Conservation (phyloP, 2,797 vertebrate genomes). For the Malurus leucopterus region DNA sequence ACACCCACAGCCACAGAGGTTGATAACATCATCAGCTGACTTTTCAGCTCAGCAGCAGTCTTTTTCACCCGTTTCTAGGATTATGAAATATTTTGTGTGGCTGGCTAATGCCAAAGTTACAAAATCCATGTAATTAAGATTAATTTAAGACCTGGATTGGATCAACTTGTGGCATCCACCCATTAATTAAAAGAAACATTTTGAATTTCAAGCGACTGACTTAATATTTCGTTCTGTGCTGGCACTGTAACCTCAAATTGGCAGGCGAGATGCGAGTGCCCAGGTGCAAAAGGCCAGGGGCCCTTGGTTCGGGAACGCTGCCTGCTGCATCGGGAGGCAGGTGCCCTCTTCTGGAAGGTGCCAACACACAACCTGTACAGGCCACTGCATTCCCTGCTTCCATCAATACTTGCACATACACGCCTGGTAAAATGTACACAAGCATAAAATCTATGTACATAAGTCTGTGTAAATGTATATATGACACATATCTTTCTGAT, state of each 20-base stretch:
- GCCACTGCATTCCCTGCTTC: neutral
- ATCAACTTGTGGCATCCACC: slow-evolving; percentile 74
- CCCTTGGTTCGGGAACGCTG: neutral
- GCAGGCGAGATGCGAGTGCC: slow-evolving; percentile 32
- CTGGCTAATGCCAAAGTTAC: slow-evolving; percentile 75
- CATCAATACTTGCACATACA: fast-evolving
- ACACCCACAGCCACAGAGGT: slow-evolving; percentile 55
- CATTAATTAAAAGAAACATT: slow-evolving; percentile 79
- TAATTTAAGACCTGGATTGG: slow-evolving; percentile 77
- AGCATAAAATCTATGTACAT: neutral
- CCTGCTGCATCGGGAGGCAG: slow-evolving; percentile 35
- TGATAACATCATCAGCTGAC: slow-evolving; percentile 73
- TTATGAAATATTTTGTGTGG: slow-evolving; percentile 74
- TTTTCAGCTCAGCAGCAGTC: slow-evolving; percentile 56
- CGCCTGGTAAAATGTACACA: neutral
- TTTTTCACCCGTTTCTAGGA: slow-evolving; percentile 64
- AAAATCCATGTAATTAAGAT: slow-evolving; percentile 80
- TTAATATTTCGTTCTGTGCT: slow-evolving; percentile 66
- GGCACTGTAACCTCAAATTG: slow-evolving; percentile 61
- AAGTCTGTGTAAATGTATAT: neutral
- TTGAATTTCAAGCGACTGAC: slow-evolving; percentile 69
- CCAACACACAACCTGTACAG: fast-evolving
- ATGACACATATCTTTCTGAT: neutral
- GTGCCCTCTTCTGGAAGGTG: slow-evolving; percentile 66
- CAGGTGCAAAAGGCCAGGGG: slow-evolving; percentile 18